Percentiles rank a stretch among this genome's conserved stretches.
These are phyloP conservation scores for Xyrichtys novacula DNA, from an alignment of 2,797 vertebrate species.

Conservation along the genomic window DNA sequence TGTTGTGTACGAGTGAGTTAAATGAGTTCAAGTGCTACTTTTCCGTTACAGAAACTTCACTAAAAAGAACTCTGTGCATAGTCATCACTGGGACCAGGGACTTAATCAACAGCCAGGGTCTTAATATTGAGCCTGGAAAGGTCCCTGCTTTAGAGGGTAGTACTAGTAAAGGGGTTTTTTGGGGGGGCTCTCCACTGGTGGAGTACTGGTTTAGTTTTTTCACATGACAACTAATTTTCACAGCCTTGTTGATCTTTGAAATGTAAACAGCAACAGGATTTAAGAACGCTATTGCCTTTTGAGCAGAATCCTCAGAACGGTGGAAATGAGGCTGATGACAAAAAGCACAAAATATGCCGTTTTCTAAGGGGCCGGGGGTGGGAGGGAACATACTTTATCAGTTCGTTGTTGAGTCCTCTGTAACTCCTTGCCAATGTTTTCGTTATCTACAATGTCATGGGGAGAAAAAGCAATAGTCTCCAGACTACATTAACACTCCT, in stretches of 20 bases:
- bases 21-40: background rate
- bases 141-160: too few species aligned
- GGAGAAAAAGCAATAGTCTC: background rate
- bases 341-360: background rate
- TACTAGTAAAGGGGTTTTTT: too few species aligned
- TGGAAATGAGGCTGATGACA: background rate
- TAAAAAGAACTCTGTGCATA: background rate
- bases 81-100: background rate
- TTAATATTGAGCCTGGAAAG: too few species aligned
- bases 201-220: background rate
- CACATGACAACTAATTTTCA: background rate
- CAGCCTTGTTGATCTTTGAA: background rate
- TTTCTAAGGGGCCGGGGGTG: background rate
- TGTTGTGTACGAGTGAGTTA: background rate
- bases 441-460: background rate
- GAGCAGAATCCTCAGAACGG: background rate
- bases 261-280: background rate
- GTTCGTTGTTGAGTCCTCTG: background rate
- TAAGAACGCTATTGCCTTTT: background rate
- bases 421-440: background rate
- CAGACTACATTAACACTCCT: conserved; percentile 14
- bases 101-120: too few species aligned
- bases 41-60: background rate
- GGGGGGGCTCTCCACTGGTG: background rate
- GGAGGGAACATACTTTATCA: background rate